phyloP scores from a whole-genome alignment of 2,888 invertebrate species.

The Pyrrhia umbra region DNA sequence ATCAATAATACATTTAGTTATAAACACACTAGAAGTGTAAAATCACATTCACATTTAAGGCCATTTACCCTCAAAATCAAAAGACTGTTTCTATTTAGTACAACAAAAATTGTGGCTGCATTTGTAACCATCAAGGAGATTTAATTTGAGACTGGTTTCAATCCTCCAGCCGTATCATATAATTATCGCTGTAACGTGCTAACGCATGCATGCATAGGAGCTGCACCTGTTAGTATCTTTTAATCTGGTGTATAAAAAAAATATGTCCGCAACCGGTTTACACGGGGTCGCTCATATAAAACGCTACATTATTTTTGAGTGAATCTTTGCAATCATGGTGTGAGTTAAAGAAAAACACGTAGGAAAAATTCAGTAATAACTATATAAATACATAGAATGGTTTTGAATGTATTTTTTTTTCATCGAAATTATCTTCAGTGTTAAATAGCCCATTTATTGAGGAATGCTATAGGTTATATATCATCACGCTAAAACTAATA shows the following conservation, averaged over 20 bases:
- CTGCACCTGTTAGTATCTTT: constrained; percentile 3
- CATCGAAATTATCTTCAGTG: no score
- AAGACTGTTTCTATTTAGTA: background rate
- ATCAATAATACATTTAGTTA: background rate
- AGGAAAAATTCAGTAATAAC: no score
- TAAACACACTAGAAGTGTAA: background rate
- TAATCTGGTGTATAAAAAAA: constrained; percentile 5
- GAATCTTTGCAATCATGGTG: background rate
- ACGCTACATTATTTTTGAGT: background rate
- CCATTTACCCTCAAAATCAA: background rate
- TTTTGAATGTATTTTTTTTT: no score
- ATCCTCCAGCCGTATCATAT: background rate
- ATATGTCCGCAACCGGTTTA: background rate
- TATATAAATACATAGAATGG: no score
- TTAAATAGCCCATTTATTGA: no score
- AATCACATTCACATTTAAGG: background rate
- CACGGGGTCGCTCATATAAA: background rate
- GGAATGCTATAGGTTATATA: no score
- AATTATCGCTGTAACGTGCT: constrained; percentile 17
- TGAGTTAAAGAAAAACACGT: no score
- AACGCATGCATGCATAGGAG: constrained; percentile 9
- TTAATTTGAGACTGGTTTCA: background rate
- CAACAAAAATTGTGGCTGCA: background rate
- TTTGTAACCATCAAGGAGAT: background rate
- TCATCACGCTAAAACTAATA: no score